These are phyloP conservation scores for Stegophylla sp. DNA, from an alignment of 2,888 invertebrate genomes.

Conservation along the genomic window DNA sequence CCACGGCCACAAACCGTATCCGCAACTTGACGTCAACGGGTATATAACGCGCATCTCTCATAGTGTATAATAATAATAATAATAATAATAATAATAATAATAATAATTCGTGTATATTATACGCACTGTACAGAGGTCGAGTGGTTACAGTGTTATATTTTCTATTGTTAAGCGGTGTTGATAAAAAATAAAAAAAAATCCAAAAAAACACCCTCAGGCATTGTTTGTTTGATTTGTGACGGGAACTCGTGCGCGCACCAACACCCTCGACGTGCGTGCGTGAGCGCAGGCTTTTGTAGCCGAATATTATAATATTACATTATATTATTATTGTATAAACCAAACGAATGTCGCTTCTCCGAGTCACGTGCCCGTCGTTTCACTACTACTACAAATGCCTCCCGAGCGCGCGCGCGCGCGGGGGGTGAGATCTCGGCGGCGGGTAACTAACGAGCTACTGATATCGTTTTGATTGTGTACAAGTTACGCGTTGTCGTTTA, in stretches of 20 bases:
- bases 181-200: constrained; percentile 1
- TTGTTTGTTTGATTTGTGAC: constrained; percentile 52
- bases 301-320: background rate
- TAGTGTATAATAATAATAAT: background rate
- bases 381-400: background rate
- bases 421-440: constrained; percentile 1
- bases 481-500: constrained; percentile 6
- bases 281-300: background rate
- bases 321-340: background rate
- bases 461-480: constrained; percentile 56
- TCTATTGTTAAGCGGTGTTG: background rate
- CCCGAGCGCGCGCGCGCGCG: background rate
- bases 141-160: too few relatives aligned
- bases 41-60: background rate
- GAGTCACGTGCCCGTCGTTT: constrained; percentile 40
- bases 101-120: background rate
- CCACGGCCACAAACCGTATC: background rate
- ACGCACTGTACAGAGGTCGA: background rate
- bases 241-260: constrained; percentile 14
- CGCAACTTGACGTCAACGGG: constrained; percentile 7
- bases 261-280: background rate
- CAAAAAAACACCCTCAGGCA: constrained; percentile 18
- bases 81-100: too few relatives aligned
- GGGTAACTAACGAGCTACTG: constrained; percentile 56
- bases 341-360: background rate